Conservation (phyloP, 2,888 invertebrate species). For the Tholera decimalis region DNA sequence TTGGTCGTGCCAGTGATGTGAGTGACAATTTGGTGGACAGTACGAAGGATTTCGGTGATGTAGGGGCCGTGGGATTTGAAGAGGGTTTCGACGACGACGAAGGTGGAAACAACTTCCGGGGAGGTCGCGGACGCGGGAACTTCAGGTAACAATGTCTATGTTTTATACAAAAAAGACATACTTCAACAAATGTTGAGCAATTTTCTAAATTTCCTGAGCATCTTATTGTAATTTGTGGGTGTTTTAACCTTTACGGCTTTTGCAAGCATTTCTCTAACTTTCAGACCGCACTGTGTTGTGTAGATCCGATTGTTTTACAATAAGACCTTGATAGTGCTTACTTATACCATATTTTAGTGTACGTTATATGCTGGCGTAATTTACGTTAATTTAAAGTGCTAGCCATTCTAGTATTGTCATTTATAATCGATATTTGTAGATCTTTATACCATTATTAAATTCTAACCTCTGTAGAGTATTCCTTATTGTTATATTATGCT, state of each 20-base stretch:
- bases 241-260: background rate
- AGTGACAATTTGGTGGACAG: conserved; percentile 71
- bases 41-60: conserved; percentile 83
- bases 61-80: conserved; percentile 72
- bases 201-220: background rate
- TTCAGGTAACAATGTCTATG: conserved; percentile 78
- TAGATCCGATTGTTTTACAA: background rate
- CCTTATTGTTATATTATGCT: background rate
- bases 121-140: conserved; percentile 83
- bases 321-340: conserved; percentile 12
- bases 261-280: background rate
- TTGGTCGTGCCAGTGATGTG: conserved; percentile 68
- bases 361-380: conserved; percentile 37
- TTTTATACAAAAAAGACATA: background rate
- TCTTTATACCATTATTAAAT: background rate
- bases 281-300: background rate
- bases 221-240: conserved; percentile 11
- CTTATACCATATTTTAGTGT: background rate
- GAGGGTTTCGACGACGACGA: conserved; percentile 87
- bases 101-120: conserved; percentile 79
- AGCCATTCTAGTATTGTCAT: conserved; percentile 1
- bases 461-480: background rate
- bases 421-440: background rate
- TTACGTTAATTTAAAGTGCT: background rate
- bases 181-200: background rate